phyloP scores from a whole-genome alignment of 2,888 invertebrate genomes.

The Coecobrya sp. region DNA sequence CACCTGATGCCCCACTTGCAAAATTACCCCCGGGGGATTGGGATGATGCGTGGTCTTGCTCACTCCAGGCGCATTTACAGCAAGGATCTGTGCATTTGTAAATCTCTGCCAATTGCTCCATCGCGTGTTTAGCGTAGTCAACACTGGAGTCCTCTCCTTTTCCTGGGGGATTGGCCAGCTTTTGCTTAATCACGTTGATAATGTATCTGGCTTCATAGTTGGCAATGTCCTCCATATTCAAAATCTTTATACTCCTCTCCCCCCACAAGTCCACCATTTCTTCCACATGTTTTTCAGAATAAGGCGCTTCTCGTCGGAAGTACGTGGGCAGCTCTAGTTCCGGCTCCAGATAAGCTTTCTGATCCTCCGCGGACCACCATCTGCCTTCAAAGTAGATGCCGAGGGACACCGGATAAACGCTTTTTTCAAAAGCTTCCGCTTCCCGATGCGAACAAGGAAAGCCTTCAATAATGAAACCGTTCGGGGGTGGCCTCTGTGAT shows the following conservation, averaged over 20 bases:
- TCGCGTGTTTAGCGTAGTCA: neutral
- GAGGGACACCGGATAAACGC: constrained; percentile 27
- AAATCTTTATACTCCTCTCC: constrained; percentile 63
- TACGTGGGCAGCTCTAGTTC: constrained; percentile 48
- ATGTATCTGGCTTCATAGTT: constrained; percentile 26
- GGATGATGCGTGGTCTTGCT: neutral
- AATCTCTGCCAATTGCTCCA: neutral
- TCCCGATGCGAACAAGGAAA: constrained; percentile 63
- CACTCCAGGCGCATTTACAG: neutral
- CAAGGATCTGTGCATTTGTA: neutral
- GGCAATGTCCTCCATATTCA: constrained; percentile 66
- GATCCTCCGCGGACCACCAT: neutral
- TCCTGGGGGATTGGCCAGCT: neutral
- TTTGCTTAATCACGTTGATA: neutral
- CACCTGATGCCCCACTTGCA: neutral
- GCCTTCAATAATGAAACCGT: constrained; percentile 69
- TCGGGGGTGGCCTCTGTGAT: neutral
- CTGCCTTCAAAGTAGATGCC: constrained; percentile 60
- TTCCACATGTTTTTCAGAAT: constrained; percentile 74
- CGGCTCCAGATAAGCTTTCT: neutral
- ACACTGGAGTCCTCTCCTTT: neutral
- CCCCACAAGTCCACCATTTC: constrained; percentile 59
- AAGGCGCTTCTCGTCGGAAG: constrained; percentile 59
- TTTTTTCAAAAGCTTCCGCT: constrained; percentile 51
- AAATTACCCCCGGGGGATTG: neutral